A percentile compares a stretch with the other conserved stretches of the same genome.
Conservation (phyloP, 53 echinoderm and acorn worm genomes). For the Crossaster papposus region DNA sequence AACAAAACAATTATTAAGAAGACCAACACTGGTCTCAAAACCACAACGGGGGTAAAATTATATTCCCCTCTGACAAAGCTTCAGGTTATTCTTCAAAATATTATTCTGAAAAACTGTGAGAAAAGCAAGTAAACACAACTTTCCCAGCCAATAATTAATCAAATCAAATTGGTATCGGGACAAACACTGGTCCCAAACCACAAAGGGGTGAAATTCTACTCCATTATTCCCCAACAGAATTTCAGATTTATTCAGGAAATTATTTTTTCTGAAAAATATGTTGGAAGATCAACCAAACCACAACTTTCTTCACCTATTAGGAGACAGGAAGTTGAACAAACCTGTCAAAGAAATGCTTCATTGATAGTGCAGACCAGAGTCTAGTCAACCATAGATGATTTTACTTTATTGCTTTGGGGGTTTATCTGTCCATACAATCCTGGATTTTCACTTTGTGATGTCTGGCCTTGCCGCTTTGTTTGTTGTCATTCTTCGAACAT, state of each 20-base stretch:
- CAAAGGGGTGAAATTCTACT: no score
- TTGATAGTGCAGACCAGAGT: neutral
- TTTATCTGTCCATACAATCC: constrained; percentile 6
- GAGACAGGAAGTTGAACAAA: no score
- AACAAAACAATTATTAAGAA: no score
- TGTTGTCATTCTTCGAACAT: constrained; percentile 37
- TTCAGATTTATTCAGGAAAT: no score
- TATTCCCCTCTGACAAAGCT: neutral
- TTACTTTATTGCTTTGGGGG: neutral
- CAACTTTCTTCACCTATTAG: no score
- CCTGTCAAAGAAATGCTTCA: no score
- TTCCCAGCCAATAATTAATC: neutral
- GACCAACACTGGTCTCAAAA: neutral
- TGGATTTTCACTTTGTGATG: constrained; percentile 1
- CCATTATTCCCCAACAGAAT: no score
- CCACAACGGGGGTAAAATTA: neutral
- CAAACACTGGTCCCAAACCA: no score
- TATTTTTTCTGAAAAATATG: no score
- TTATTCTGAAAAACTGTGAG: neutral
- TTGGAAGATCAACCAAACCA: no score
- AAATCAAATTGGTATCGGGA: neutral
- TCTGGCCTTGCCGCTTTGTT: constrained; percentile 30
- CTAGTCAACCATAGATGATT: neutral
- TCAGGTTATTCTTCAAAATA: no score
- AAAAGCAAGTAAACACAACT: neutral